Percentiles rank a stretch among this genome's conserved stretches.
Evolutionary conservation across 2,888 invertebrate genomes (phyloP).

Genomic region (Balanococcus diminutus): DNA sequence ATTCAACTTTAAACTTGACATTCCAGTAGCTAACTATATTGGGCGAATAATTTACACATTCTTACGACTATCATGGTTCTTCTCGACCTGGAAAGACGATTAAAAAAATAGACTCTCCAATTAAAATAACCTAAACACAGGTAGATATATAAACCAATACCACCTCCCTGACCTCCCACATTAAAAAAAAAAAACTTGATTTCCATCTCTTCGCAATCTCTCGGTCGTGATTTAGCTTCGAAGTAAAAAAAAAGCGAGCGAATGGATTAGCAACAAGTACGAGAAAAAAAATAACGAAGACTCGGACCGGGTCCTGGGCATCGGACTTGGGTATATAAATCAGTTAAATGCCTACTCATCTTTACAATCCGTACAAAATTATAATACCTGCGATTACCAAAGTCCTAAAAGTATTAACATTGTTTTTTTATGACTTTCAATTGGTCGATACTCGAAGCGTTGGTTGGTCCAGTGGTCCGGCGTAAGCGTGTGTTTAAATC

Average conservation of each 20-base stretch:
- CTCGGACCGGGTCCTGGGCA: too few species aligned
- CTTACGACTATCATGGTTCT: neutral
- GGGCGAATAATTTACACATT: neutral
- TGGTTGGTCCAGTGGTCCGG: constrained; percentile 6
- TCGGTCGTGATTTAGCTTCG: neutral
- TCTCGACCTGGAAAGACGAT: neutral
- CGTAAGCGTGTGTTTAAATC: constrained; percentile 16
- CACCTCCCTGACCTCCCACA: too few species aligned
- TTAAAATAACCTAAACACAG: neutral
- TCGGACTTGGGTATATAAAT: neutral
- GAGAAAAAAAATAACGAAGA: neutral
- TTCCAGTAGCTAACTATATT: neutral
- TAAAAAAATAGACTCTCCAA: neutral
- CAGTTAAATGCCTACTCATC: constrained; percentile 48
- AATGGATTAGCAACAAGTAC: neutral
- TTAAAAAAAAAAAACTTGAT: neutral
- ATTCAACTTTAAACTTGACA: neutral
- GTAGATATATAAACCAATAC: neutral
- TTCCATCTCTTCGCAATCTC: neutral
- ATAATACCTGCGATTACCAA: constrained; percentile 6
- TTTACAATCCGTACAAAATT: constrained; percentile 43
- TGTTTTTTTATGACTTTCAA: constrained; percentile 48
- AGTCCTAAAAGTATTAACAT: constrained; percentile 34
- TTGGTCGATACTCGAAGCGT: constrained; percentile 36
- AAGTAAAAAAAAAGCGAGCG: neutral